Conservation (phyloP, 2,113 vertebrate species). For the Thymallus thymallus region DNA sequence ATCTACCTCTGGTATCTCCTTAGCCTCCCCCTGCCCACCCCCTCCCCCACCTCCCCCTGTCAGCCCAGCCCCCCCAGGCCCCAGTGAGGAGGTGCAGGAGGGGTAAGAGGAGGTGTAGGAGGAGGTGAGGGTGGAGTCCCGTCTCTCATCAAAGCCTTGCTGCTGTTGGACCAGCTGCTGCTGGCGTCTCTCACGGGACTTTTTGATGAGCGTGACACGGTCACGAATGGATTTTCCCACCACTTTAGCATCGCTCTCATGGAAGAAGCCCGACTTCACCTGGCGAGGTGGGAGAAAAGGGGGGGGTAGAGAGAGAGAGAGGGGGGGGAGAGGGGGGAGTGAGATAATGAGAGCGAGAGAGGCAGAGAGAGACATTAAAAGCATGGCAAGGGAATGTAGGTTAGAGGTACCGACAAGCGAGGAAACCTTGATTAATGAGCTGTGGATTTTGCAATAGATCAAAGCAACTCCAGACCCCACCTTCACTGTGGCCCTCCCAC, state of each 20-base stretch:
- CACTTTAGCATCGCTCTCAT: slow-evolving; percentile 91
- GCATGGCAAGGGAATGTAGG: not conserved
- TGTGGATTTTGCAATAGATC: not conserved
- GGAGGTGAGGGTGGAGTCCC: slow-evolving; percentile 65
- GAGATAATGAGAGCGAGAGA: too few relatives aligned
- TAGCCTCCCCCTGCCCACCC: slow-evolving; percentile 64
- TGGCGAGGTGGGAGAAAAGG: slow-evolving; percentile 35
- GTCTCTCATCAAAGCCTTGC: slow-evolving; percentile 66
- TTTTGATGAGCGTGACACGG: slow-evolving; percentile 83
- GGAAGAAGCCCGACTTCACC: slow-evolving; percentile 93
- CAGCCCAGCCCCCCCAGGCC: slow-evolving; percentile 40
- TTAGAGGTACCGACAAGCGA: slow-evolving; percentile 8
- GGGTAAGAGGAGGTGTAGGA: slow-evolving; percentile 64
- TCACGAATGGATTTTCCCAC: slow-evolving; percentile 91
- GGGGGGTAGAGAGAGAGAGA: not conserved
- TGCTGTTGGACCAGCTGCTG: slow-evolving; percentile 64
- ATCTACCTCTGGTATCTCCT: slow-evolving; percentile 82
- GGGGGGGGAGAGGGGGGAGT: not conserved
- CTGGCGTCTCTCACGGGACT: slow-evolving; percentile 81
- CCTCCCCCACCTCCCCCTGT: slow-evolving; percentile 33
- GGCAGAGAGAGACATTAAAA: too few relatives aligned
- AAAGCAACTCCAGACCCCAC: not conserved
- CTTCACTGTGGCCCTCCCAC: not conserved
- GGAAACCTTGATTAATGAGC: slow-evolving; percentile 18
- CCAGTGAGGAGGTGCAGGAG: slow-evolving; percentile 44